A percentile compares a stretch with the other conserved stretches of the same genome.
Evolutionary conservation across 2,113 vertebrate genomes (phyloP).

Genomic region (Macquaria australasica): DNA sequence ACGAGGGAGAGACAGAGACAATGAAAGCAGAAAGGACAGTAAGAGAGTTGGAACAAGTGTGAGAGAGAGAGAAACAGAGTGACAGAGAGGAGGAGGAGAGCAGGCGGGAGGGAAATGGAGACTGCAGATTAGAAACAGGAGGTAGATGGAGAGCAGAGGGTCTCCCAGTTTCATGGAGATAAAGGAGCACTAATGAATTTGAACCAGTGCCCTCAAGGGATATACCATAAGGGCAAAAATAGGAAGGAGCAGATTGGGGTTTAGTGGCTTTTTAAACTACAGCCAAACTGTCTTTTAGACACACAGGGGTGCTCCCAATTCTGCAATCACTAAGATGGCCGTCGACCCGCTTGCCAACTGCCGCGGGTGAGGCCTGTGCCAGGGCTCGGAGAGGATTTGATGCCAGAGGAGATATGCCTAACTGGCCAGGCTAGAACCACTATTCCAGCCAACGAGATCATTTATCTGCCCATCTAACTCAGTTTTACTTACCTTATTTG

Average conservation of each 20-base stretch:
- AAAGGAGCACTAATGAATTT: slow-evolving; percentile 78
- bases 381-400: slow-evolving; percentile 49
- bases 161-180: slow-evolving; percentile 78
- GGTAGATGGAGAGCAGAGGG: slow-evolving; percentile 71
- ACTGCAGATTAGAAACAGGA: slow-evolving; percentile 65
- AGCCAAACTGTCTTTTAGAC: slow-evolving; percentile 72
- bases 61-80: background rate
- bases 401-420: slow-evolving; percentile 68
- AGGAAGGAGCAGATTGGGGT: slow-evolving; percentile 72
- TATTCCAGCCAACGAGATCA: slow-evolving; percentile 54
- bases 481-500: slow-evolving; percentile 59
- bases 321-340: slow-evolving; percentile 70
- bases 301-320: slow-evolving; percentile 70
- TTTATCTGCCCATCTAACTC: slow-evolving; percentile 60
- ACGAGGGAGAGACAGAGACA: slow-evolving; percentile 50
- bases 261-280: slow-evolving; percentile 66
- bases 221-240: slow-evolving; percentile 73
- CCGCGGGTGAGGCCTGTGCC: slow-evolving; percentile 61
- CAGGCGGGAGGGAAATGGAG: slow-evolving; percentile 48
- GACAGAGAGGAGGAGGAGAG: background rate
- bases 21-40: slow-evolving; percentile 46
- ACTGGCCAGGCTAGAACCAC: slow-evolving; percentile 43
- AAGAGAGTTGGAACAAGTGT: slow-evolving; percentile 7
- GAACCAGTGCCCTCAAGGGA: slow-evolving; percentile 74
- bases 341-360: slow-evolving; percentile 69